Base-by-base conservation (phyloP, 2,797 vertebrate genomes). In the Notolabrus celidotus region DNA sequence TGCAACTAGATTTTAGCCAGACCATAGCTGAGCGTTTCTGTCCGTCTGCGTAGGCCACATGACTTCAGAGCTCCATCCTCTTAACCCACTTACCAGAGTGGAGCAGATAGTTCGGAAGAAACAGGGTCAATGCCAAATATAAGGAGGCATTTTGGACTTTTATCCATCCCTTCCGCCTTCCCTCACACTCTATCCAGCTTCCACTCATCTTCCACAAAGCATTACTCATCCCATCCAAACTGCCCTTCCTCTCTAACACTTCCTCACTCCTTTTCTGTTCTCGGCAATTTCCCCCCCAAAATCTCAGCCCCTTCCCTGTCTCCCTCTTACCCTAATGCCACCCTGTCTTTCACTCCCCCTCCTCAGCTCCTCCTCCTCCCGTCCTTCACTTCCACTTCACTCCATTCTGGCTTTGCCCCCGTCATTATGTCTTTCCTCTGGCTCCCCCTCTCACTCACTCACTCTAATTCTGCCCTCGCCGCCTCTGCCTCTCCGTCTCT, bases 251-350 rank as follows among this genome's bases (percentile, higher is more conserved):
- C 59, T 29, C 10, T 1, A 57, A 58, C 46, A 51, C 54, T 69
- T 60, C 52, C 63, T 53, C 27, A 8, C 38, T 69, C 57, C 16
- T 50, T 79, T 38, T 56, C 27, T 49, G 19, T 65, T 23, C 68
- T 52, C 54, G 56, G 29, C 39, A 55, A 15, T 19, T 34, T 47
- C 31, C 36, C 56, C 74, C 63, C 38, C 38, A 39, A 25, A 51
- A 79, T 74, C 68, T 60, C 63, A 76, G 50, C 68, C 69, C 67
- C 73, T 9, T 20, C 45, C 19, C 61, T n/a, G 45, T 82, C 77
- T 78, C 65, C 82, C 85, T 87, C 82, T 87, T 82, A 87, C 80
- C 75, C 82, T 74, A 67, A 86, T 82, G 68, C 67, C 77, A 77
- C 54, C 67, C 72, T 78, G 64, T 77, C 73, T 84, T 76, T 76